Base-by-base conservation (phyloP, 1,140 invertebrate species). In the Micrasema minimum region DNA sequence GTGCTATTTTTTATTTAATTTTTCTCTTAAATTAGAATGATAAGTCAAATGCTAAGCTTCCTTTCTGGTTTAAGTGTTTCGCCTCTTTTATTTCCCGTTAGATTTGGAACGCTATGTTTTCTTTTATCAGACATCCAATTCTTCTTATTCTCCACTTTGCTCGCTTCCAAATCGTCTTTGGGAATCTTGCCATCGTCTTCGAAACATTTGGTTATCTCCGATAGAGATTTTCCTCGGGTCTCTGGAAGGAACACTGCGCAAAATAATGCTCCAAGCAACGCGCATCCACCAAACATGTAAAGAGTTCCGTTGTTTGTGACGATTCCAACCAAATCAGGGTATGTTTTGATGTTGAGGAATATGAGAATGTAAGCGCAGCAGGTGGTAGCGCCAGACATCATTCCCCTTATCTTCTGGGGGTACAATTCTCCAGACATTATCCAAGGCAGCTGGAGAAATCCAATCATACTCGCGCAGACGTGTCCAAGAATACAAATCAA, bases 401-500 rank as follows among this genome's bases (percentile, higher is more conserved):
- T 84, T 0, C 90, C 89, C 66, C 91, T 82, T 11, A 90, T 89
- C 53, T 86, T 84, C 41, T 91, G 80, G 1, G 90, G 90, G 73
- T 91, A 92, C n/a, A 92, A 75, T 77, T 92, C 91, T 0, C 90
- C 90, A 0, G 88, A 90, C 87, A 92, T 89, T 1, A 92, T 88
- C 90, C 90, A 92, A 0, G 91, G 91, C 5, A 92, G 80, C 20
- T 90, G 91, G 0, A 92, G 78, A 76, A 90, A 91, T 0, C 91
- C 91, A 2, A 91, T 84, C 90, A 92, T 92, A 26, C 89, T 90
- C 69, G 89, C 88, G 1, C 87, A 88, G 0, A 92, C 90, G 75
- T 92, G 90, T 1, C 87, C 80, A 18, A 91, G 80, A 0, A 92
- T 82, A 74, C 89, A 90, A 0, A 88, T 78, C 5, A 91, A 75